Conservation (phyloP, 92 coral and sea anemone genomes). For the Epizoanthus fatuus region DNA sequence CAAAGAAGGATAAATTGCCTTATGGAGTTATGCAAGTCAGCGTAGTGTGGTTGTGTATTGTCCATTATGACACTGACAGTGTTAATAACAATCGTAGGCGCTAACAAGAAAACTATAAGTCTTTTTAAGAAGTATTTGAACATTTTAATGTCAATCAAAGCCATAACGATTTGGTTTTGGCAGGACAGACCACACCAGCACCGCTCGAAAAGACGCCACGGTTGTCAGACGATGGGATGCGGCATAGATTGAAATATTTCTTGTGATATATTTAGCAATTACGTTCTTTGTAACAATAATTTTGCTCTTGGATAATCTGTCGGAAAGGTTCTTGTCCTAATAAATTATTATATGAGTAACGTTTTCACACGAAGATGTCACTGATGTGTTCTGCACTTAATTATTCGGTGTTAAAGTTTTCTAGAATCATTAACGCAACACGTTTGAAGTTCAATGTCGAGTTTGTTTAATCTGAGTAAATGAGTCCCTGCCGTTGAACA, state of each 20-base stretch:
- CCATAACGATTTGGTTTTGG: neutral
- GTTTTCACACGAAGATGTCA: neutral
- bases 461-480: neutral
- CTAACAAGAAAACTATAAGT: neutral
- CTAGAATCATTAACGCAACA: neutral
- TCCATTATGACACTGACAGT: neutral
- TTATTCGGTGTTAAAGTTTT: neutral
- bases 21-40: neutral
- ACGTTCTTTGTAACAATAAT: constrained; percentile 23
- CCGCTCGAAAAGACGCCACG: neutral
- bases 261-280: constrained; percentile 26
- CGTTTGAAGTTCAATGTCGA: constrained; percentile 10
- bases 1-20: neutral
- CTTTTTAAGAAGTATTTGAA: neutral
- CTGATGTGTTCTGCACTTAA: neutral
- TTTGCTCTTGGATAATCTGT: constrained; percentile 3
- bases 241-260: neutral
- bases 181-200: neutral
- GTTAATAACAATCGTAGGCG: neutral
- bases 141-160: too few relatives aligned
- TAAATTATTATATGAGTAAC: neutral
- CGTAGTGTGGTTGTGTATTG: neutral
- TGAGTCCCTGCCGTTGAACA: neutral
- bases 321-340: constrained; percentile 1
- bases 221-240: neutral